Evolutionary conservation across 1,140 invertebrate genomes (phyloP).

Genomic region (Xylocopa sonorina): DNA sequence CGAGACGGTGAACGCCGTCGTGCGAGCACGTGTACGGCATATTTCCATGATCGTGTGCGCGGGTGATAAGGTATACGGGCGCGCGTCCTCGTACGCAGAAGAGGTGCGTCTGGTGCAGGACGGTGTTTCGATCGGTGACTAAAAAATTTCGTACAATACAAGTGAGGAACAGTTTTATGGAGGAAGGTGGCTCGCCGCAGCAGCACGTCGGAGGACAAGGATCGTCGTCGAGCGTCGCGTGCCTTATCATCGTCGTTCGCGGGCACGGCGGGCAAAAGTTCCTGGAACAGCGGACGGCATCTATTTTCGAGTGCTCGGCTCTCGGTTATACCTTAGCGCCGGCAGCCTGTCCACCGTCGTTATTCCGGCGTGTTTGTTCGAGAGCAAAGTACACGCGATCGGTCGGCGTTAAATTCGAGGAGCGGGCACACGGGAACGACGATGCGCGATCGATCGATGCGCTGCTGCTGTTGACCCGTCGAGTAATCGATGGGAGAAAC

Average conservation of each 20-base stretch:
- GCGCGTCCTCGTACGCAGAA: neutral
- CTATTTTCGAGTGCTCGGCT: slow-evolving; percentile 55
- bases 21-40: neutral
- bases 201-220: neutral
- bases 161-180: neutral
- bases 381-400: slow-evolving; percentile 3
- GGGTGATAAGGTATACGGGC: neutral
- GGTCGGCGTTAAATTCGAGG: neutral
- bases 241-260: slow-evolving; percentile 18
- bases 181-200: slow-evolving; percentile 18
- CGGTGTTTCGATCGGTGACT: slow-evolving; percentile 13
- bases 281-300: slow-evolving; percentile 25
- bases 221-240: neutral
- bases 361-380: slow-evolving; percentile 1
- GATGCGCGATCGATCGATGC: neutral
- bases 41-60: neutral
- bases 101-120: no score
- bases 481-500: slow-evolving; percentile 30
- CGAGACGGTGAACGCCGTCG: neutral
- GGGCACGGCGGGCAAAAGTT: slow-evolving; percentile 23
- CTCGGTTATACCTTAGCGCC: neutral
- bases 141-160: no score
- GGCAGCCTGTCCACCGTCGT: neutral
- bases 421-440: neutral
- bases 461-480: neutral